Evolutionary conservation across 2,888 invertebrate species (phyloP).

Genomic region (Brenthis daphne): DNA sequence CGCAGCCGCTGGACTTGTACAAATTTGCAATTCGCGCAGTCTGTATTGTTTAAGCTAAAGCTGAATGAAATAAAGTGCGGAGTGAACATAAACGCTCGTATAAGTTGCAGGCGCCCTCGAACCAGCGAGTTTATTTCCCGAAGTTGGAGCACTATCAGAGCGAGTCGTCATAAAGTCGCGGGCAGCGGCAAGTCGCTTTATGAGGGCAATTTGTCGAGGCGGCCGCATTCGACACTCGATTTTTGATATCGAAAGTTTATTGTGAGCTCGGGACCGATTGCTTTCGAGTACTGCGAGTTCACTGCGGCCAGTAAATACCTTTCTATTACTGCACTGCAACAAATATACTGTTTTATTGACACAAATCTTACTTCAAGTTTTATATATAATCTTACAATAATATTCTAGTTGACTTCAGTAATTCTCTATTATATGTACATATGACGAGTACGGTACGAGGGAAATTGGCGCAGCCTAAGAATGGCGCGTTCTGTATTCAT

Average conservation of each 20-base stretch:
- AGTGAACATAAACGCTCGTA: slow-evolving; percentile 45
- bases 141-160: slow-evolving; percentile 14
- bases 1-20: not conserved
- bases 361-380: not conserved
- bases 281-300: slow-evolving; percentile 15
- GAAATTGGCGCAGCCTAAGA: not conserved
- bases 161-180: slow-evolving; percentile 39
- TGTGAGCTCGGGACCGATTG: slow-evolving; percentile 35
- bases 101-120: slow-evolving; percentile 32
- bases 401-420: not conserved
- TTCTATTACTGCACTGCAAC: slow-evolving; percentile 6
- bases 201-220: slow-evolving; percentile 52
- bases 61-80: slow-evolving; percentile 44
- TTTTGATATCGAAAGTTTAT: slow-evolving; percentile 54
- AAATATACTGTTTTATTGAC: slow-evolving; percentile 7
- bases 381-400: not conserved
- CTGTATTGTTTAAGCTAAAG: slow-evolving; percentile 28
- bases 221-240: slow-evolving; percentile 49
- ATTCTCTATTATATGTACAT: too few relatives aligned
- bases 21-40: slow-evolving; percentile 29
- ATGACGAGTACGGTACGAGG: too few relatives aligned
- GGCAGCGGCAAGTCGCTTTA: slow-evolving; percentile 44
- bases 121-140: slow-evolving; percentile 11
- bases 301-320: not conserved
- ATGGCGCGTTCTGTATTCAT: slow-evolving; percentile 7